Base-by-base conservation (phyloP, 2,113 vertebrate genomes). In the Saimiri boliviensis region DNA sequence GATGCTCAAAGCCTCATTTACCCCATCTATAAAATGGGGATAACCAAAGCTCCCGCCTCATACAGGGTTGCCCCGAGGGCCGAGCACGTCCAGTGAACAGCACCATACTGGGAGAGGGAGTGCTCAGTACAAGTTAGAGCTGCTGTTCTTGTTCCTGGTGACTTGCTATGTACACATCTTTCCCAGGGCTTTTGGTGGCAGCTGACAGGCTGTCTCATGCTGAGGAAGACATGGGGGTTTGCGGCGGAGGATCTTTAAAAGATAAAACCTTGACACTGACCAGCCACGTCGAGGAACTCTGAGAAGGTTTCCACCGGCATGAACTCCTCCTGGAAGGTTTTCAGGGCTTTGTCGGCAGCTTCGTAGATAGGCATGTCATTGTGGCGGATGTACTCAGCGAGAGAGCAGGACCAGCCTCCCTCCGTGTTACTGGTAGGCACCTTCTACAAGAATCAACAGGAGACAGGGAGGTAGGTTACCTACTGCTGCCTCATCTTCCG, bases 291-390 rank as follows among this genome's bases (percentile, higher is more conserved):
- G 92, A 99, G 97, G 97, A 99, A 99, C 98, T 99, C 99, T 0
- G 99, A 99, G 98, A 99, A 98, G 76, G 99, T 99, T 98, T 99
- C 99, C 2, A 99, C 99, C 0, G 99, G 99, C 99, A 99, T 99
- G 98, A 99, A 99, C 97, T 99, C 99, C 97, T 99, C 99, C 99
- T 99, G 99, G 99, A 99, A 99, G 97, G 99, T 98, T 98, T 99
- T 99, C 97, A 99, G 99, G 96, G 99, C 99, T 87, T 98, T 99
- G 99, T 99, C 99, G 0, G 99, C 99, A 74, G 99, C 99, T 98
- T 99, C 99, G 1, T 99, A 99, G 98, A 99, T 99, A 91, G 99
- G 99, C 99, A 99, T 99, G 99, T 99, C 99, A 3, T 99, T 99
- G 98, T 99, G 99, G 95, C 99, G 99, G 96, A 99, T 99, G 97